A percentile compares a stretch with the other conserved stretches of the same genome.
Conservation (phyloP, 2,888 invertebrate genomes). For the Lepidocyrtinus sp. region DNA sequence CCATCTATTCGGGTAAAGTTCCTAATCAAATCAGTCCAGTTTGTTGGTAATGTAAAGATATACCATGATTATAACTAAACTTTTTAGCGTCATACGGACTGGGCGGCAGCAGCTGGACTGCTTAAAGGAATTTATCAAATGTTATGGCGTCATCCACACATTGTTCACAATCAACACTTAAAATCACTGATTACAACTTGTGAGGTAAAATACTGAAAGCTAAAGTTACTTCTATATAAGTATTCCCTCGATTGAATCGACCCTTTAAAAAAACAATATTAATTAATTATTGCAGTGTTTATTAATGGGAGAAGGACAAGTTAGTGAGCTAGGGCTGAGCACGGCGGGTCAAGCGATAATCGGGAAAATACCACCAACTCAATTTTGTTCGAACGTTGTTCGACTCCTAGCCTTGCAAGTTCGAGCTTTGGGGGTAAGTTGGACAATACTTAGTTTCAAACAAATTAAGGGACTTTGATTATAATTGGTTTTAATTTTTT, state of each 20-base stretch:
- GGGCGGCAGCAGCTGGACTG: slow-evolving; percentile 96
- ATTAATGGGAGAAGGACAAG: slow-evolving; percentile 83
- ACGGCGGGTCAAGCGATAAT: slow-evolving; percentile 89
- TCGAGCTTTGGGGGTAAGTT: slow-evolving; percentile 88
- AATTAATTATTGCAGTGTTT: slow-evolving; percentile 76
- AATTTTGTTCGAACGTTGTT: slow-evolving; percentile 97
- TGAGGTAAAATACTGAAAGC: slow-evolving; percentile 80
- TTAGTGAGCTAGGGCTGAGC: slow-evolving; percentile 77
- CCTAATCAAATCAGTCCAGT: slow-evolving; percentile 15
- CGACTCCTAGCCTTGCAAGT: slow-evolving; percentile 95
- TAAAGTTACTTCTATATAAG: not conserved
- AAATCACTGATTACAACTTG: slow-evolving; percentile 89
- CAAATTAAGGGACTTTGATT: too few species aligned
- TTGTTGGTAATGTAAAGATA: slow-evolving; percentile 15
- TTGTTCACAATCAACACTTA: slow-evolving; percentile 93
- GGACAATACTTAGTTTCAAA: slow-evolving; percentile 3
- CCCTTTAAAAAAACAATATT: slow-evolving; percentile 22
- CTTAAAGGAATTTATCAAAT: slow-evolving; percentile 96
- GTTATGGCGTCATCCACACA: slow-evolving; percentile 92
- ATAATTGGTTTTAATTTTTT: too few species aligned
- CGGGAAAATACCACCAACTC: slow-evolving; percentile 93
- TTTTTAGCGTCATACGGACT: slow-evolving; percentile 90
- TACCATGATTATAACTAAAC: slow-evolving; percentile 21
- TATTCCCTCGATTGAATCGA: not conserved
- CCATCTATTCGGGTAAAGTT: slow-evolving; percentile 84